phyloP scores from a whole-genome alignment of 2,113 vertebrate species.

The Smithornis capensis region DNA sequence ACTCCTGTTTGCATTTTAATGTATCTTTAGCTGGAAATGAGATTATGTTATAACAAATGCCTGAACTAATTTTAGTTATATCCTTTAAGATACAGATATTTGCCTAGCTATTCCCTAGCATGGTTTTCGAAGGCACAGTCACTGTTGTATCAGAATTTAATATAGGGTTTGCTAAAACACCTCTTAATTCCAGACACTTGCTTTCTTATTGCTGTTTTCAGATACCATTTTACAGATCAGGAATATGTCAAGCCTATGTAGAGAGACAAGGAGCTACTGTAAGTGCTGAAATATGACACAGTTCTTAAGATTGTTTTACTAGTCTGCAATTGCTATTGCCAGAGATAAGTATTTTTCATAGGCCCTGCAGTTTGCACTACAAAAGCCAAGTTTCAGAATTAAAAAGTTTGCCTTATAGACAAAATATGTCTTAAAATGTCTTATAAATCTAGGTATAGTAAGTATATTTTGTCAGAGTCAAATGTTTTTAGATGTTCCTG shows the following conservation, averaged over 20 bases:
- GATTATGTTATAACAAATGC: not conserved
- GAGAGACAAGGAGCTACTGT: constrained; percentile 79
- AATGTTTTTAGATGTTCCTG: not conserved
- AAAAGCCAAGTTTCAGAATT: not conserved
- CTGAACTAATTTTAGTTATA: not conserved
- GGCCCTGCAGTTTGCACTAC: not conserved
- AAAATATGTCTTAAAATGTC: not conserved
- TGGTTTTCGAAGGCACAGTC: not conserved
- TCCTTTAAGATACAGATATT: not conserved
- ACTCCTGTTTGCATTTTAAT: not conserved
- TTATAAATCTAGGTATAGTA: not conserved
- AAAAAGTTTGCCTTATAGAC: not conserved
- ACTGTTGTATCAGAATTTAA: not conserved
- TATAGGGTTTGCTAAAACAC: not conserved
- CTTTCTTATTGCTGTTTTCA: constrained; percentile 43
- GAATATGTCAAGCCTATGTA: constrained; percentile 78
- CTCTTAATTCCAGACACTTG: not conserved
- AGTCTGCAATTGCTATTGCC: not conserved
- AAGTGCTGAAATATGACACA: constrained; percentile 45
- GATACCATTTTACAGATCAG: constrained; percentile 80
- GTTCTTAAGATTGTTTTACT: not conserved
- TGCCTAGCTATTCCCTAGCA: not conserved
- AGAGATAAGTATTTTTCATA: not conserved
- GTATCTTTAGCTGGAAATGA: not conserved
- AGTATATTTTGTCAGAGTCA: not conserved